Evolutionary conservation across 2,888 invertebrate genomes (phyloP), one percentile per base, ranked within the genome.

Genomic region (Parnassius smintheus): DNA sequence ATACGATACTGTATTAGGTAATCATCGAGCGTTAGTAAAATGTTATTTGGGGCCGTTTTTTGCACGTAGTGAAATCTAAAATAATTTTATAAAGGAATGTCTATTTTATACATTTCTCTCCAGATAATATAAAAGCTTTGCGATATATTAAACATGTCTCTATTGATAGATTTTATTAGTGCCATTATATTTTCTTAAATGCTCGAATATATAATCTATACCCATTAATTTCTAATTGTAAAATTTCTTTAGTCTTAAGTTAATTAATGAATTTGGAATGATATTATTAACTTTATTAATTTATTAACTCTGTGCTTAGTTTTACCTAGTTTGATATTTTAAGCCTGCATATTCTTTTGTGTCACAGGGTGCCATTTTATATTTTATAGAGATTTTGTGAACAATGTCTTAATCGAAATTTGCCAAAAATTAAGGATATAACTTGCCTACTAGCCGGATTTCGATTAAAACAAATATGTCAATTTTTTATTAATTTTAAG

Each of bases 351-450:
- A 42, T 59, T 75, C 71, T 75, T 72, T 73, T 68, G 67, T 72
- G 76, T 80, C 76, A 78, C 83, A 82, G 80, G 83, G 86, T 86
- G 86, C 86, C 86, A 86, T 85, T 74, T 75, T 75, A 61, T 67
- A 56, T 63, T 58, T 66, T 65, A 25, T 53, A 13, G 18, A 11
- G 68, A 66, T 59, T 59, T 65, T 68, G 66, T 68, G 61, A 49
- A 56, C 25, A 46, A 56, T 59, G 46, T 44, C 44, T 54, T 54
- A 45, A 50, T 44, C 59, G 64, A 61, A 63, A 63, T 22, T 4
- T 11, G 46, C 35, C 4, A 35, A 35, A 35, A 35, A 35, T 35
- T 35, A 35, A 7, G 35, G 35, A 35, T 25, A 25, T 25, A 25
- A 25, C 25, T 25, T 25, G 25, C 25, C 25, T 25, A 25, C 35